A percentile compares a stretch with the other conserved stretches of the same genome.
Evolutionary conservation across 64 coral and sea anemone genomes (phyloP).

Genomic region (Pachyseris speciosa): DNA sequence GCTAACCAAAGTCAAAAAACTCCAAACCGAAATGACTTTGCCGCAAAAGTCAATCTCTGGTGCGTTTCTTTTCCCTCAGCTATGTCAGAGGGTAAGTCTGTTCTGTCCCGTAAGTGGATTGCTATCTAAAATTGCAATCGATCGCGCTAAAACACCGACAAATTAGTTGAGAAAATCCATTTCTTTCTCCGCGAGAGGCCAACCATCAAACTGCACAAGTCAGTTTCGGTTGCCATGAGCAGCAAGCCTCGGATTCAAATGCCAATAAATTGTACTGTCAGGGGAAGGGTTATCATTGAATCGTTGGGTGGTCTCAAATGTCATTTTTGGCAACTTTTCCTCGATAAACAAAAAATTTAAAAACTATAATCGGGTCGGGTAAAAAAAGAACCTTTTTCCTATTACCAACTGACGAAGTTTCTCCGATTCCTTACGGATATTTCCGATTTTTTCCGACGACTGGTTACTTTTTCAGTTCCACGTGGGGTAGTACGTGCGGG

Average conservation of each 20-base stretch:
- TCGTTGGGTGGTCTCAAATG: no score
- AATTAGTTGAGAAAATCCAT: background rate
- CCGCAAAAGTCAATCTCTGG: background rate
- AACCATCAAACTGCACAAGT: background rate
- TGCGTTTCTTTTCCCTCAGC: background rate
- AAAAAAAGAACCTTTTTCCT: no score
- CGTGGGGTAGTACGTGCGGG: no score
- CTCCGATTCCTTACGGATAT: no score
- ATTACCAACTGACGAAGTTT: no score
- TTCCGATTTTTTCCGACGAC: no score
- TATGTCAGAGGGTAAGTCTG: background rate
- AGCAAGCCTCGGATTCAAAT: conserved; percentile 17
- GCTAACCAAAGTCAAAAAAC: no score
- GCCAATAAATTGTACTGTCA: background rate
- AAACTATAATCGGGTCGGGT: no score
- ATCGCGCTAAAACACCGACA: background rate
- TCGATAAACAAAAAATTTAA: no score
- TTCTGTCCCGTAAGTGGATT: background rate
- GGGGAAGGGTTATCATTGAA: background rate
- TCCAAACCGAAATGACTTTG: background rate
- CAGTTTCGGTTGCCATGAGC: conserved; percentile 9
- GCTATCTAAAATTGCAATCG: background rate
- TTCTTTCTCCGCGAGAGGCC: background rate
- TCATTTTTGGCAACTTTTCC: no score
- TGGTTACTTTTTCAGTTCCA: no score